Evolutionary conservation across 1,140 invertebrate genomes (phyloP), one percentile per base, ranked within the genome.

Genomic region (Xylocopa sonorina): DNA sequence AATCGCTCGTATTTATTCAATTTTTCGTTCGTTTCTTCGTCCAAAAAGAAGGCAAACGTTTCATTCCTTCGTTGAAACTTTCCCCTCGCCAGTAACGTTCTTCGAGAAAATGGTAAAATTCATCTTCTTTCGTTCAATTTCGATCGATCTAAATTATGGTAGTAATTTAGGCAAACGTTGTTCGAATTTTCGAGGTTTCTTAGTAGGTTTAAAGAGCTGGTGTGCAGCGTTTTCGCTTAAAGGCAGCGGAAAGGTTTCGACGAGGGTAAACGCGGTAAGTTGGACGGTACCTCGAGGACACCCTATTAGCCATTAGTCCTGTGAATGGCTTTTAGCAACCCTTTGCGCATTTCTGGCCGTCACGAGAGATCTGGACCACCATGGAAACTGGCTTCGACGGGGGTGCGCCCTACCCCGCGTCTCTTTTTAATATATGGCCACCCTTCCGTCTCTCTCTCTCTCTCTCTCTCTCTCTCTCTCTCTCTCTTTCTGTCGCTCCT

Each of bases 271-370:
- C 51, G 34, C 24, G 43, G 76, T 69, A 66, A 72, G 62, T 72
- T 66, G 53, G 48, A 41, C 41, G 4, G 29, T 51, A 55, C 53
- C 71, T 85, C 82, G 80, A 85, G 80, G 51, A 85, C 79, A 79
- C 71, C 77, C 87, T 79, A 86, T 88, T 86, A 86, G 80, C 88
- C 77, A 88, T 88, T 88, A 89, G 81, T 57, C 74, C 69, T 27
- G 81, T 85, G 82, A 83, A 89, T 86, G 81, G 88, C 89, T 89
- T 89, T 88, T 87, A 89, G 86, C 88, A 88, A 90, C 89, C 88
- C 87, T 88, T 88, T 83, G 77, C 86, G 53, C 82, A 75, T 88
- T 88, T 83, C 67, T 80, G 80, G 69, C 71, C 80, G 72, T 64
- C 77, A 46, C 50, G 69, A 81, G 71, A 87, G 72, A 82, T 53